Evolutionary conservation across 2,888 invertebrate species (phyloP), one percentile per base, ranked within the genome.

Genomic region (Oeneis ivallda): DNA sequence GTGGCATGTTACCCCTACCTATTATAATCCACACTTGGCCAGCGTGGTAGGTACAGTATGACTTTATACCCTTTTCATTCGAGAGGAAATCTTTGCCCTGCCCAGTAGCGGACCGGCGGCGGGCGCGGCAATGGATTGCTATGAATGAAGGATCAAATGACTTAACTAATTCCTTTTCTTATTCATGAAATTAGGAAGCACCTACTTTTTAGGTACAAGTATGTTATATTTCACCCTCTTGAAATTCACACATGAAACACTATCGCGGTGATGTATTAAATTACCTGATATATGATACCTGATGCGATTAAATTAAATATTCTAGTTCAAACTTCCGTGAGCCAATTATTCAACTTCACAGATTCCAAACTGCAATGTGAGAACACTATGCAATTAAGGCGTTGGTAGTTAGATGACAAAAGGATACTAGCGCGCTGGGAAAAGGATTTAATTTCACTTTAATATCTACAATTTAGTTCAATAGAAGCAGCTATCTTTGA

Each of bases 401-500:
- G 32, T 6, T 37, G 43, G 58, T 58, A n/a, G 32, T 59, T 45
- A 63, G 53, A 54, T 63, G 19, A 32, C 59, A 17, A 63, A 63
- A 54, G 52, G 45, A 54, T 26, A 10, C 37, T 52, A 45, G 53
- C 37, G 53, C 26, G 26, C 50, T 13, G 2, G 34, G 53, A 50
- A 41, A 39, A 57, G 56, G 56, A 43, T 52, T 62, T 59, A 19
- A 59, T 66, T 63, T 54, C 39, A 39, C 41, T 59, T 58, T 62
- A 63, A 66, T 60, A 59, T 41, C 54, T 63, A 26, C 54, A 49
- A 63, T 41, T n/a, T n/a, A 60, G 54, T 59, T 60, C 59, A 58
- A 37, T 50, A n/a, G 54, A 59, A 39, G 41, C 54, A 56, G 49
- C 41, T 62, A 66, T 64, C 62, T 62, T 57, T 66, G 62, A 65